Base-by-base conservation (phyloP, 2,888 invertebrate genomes). In the Chirona hameri region DNA sequence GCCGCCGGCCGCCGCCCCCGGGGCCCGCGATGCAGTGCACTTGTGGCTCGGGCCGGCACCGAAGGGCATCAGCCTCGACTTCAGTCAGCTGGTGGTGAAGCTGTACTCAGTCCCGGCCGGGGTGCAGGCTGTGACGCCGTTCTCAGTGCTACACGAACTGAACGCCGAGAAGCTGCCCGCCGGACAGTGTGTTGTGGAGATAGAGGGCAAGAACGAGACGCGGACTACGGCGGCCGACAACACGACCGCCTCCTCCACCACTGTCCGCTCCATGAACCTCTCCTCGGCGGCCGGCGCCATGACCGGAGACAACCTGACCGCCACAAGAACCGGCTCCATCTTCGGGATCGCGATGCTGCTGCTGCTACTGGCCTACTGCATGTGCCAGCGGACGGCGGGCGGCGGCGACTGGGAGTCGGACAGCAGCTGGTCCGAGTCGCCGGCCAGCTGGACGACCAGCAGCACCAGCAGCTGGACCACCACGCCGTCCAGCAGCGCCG, bases 381-480 rank as follows among this genome's bases (percentile, higher is more conserved):
- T 60, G 60, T 60, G 60, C 60, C 60, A 24, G 60, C 15, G 24
- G 24, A 60, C 60, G 60, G 21, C 60, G 60, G 60, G 24, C 60
- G 60, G 21, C 18, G 24, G 21, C 24, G 24, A 12, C 24, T 60
- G 60, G 60, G 60, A 60, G 60, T 60, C 60, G 60, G 60, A 60
- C 24, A 60, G 60, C 60, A 24, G 24, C 24, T 60, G 60, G 60
- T 60, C 60, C 24, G 21, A 21, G 60, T 24, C 60, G 60, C 60
- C 60, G 60, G 60, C 60, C 60, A 60, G 60, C 60, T 60, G 60
- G 60, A 60, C 60, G 3, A 60, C 60, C 60, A 60, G 60, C 60
- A 60, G 60, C 60, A 60, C 24, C 60, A 60, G 60, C 60, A 60
- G 60, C 60, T 60, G 60, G 60, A 60, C 24, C 60, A 60, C 24